Conservation (phyloP, 2,797 vertebrate species). For the Hypotaenidia philippensis region DNA sequence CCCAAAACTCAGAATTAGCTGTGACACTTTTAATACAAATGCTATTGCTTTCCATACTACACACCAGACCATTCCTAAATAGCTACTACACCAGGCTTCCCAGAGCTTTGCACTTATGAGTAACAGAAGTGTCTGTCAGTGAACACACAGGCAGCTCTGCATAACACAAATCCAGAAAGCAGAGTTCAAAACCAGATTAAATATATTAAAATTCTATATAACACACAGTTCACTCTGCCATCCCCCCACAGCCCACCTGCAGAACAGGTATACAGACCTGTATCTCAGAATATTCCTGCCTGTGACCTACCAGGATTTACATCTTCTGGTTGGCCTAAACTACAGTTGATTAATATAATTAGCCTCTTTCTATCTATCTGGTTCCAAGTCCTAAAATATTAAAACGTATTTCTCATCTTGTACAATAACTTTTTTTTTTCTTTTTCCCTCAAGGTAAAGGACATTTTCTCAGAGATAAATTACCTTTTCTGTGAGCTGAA, state of each 20-base stretch:
- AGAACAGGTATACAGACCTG: background rate
- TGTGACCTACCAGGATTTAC: background rate
- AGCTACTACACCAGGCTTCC: background rate
- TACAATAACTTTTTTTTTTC: background rate
- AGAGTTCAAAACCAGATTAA: background rate
- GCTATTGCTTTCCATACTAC: background rate
- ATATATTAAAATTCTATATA: background rate
- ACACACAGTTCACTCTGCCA: background rate
- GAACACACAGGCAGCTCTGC: background rate
- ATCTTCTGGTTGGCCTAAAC: background rate
- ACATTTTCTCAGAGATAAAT: background rate
- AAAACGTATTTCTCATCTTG: background rate
- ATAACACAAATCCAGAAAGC: background rate
- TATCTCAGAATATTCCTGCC: background rate
- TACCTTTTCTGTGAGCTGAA: constrained; percentile 85
- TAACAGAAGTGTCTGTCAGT: background rate
- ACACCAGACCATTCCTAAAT: background rate
- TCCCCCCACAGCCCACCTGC: background rate
- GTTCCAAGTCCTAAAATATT: background rate
- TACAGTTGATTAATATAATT: fast-evolving
- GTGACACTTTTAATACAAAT: background rate
- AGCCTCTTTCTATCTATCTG: background rate
- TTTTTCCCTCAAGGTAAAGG: background rate
- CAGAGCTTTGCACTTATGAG: background rate
- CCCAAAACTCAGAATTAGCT: background rate